Conservation (phyloP, 2,888 invertebrate genomes). For the Anticlea derivata region DNA sequence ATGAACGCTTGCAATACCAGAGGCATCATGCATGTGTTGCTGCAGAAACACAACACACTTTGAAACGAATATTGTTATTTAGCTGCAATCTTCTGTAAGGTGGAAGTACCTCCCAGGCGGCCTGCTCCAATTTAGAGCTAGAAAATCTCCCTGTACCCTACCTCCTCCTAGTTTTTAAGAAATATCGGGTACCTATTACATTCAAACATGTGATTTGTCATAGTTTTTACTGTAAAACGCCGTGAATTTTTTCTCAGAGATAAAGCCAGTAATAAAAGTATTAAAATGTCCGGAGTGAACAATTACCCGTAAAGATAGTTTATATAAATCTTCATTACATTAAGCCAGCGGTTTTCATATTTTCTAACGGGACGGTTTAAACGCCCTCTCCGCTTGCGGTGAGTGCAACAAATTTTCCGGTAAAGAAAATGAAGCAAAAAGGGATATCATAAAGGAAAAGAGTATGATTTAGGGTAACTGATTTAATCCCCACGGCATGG, state of each 20-base stretch:
- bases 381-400: slow-evolving; percentile 67
- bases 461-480: slow-evolving; percentile 50
- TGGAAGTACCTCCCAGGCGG: no score
- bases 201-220: neutral
- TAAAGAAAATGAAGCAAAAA: slow-evolving; percentile 47
- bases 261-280: slow-evolving; percentile 22
- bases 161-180: no score
- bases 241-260: slow-evolving; percentile 1
- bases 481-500: slow-evolving; percentile 20
- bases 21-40: no score
- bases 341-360: slow-evolving; percentile 67
- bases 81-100: no score
- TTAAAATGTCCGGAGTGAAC: slow-evolving; percentile 41
- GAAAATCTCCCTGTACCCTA: no score
- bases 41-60: no score
- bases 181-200: no score
- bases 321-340: slow-evolving; percentile 75
- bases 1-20: no score
- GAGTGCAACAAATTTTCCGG: slow-evolving; percentile 66
- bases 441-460: slow-evolving; percentile 45
- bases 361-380: slow-evolving; percentile 67
- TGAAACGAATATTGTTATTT: no score
- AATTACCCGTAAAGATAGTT: slow-evolving; percentile 58
- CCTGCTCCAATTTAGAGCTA: no score
- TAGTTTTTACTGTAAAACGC: neutral